Evolutionary conservation across 2,797 vertebrate genomes (phyloP), one percentile per base, ranked within the genome.

Genomic region (Tinamus major): DNA sequence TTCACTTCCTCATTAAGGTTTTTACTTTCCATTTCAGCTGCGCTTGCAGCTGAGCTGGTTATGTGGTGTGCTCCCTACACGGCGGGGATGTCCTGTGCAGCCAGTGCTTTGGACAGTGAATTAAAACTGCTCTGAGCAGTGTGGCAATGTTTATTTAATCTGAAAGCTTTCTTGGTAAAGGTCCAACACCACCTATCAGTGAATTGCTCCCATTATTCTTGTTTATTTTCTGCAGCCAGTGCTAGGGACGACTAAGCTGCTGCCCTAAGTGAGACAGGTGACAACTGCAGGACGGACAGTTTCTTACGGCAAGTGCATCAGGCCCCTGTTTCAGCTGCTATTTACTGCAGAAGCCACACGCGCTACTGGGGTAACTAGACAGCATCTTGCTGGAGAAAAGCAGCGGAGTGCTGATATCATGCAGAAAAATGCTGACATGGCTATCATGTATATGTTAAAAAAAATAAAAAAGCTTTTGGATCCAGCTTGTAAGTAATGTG

Each of bases 151-250:
- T 94, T 92, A 83, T 92, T 94, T 90, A 88, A 86, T 56, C 31
- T 92, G 92, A 93, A 95, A 95, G 92, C 79, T 95, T 94, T 95
- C 31, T 15, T 91, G 95, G 91, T 81, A 89, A 77, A 59, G 13
- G 9, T 80, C 94, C 92, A 96, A 82, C 53, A 86, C 27, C 53
- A 84, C 74, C 39, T 24, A 48, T 1, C 26, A 29, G 19, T 67
- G 33, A 92, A 92, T 79, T n/a, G 35, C 44, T 82, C 49, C 76
- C 77, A 79, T 90, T 79, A 77, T 29, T 83, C 21, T 16, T 67
- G 58, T 79, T 79, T 79, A 58, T 51, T 68, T 72, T 84, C 87
- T 68, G 64, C 27, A 93, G 51, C n/a, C 68, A 37, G 76, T 64
- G 19, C 16, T 51, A 62, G 62, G 24, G 58, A 74, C 56, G 75